Evolutionary conservation across 2,888 invertebrate genomes (phyloP).

Genomic region (Amphimallon solstitiale): DNA sequence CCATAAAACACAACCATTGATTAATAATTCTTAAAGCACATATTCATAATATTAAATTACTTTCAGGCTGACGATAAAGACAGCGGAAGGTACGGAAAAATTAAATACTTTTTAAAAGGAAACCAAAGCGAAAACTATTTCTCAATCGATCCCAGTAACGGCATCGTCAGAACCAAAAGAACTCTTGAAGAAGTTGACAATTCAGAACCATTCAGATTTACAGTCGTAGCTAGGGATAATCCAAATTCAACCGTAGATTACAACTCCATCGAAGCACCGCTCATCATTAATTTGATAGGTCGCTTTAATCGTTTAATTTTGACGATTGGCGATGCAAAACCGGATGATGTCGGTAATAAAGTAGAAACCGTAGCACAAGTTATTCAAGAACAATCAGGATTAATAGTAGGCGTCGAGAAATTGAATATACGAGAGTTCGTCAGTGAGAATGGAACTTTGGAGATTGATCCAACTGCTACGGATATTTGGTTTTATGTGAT

Average conservation of each 20-base stretch:
- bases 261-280: conserved; percentile 71
- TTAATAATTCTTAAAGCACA: background rate
- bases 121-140: conserved; percentile 72
- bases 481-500: conserved; percentile 90
- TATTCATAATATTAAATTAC: conserved; percentile 18
- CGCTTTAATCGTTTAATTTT: conserved; percentile 71
- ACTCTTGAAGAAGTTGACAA: conserved; percentile 76
- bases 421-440: conserved; percentile 81
- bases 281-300: conserved; percentile 82
- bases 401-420: conserved; percentile 84
- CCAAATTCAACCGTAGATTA: conserved; percentile 72
- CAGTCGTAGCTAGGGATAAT: conserved; percentile 79
- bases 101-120: conserved; percentile 72
- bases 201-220: conserved; percentile 78
- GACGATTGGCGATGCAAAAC: conserved; percentile 68
- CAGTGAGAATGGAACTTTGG: conserved; percentile 79
- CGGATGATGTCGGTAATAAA: conserved; percentile 72
- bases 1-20: too few species aligned
- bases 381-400: conserved; percentile 77
- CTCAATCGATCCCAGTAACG: conserved; percentile 76
- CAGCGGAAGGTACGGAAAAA: conserved; percentile 82
- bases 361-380: conserved; percentile 69
- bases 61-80: conserved; percentile 84
- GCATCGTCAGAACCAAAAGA: conserved; percentile 79
- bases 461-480: conserved; percentile 76